Base-by-base conservation (phyloP, 92 coral and sea anemone genomes). In the Umimayanthus chanpuru region DNA sequence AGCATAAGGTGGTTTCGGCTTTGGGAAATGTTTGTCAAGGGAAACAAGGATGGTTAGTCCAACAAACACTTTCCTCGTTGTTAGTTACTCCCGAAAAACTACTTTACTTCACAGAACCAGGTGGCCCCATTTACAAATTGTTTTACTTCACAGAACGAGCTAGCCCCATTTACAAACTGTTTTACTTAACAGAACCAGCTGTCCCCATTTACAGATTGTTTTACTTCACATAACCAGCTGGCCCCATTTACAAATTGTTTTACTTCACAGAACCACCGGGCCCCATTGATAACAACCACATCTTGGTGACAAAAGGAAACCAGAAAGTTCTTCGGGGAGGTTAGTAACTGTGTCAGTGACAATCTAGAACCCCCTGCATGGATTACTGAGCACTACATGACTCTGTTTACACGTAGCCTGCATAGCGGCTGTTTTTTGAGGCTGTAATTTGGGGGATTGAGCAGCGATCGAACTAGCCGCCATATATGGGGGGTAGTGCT, bases 1-100 rank as follows among this genome's bases (percentile, higher is more conserved):
- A 97, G 99, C 85, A 88, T 94, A 94, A 93, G 93, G 43, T 97
- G 99, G 99, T 95, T 95, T 73, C 90, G 93, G 73, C 97, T 90
- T 49, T 97, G 99, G 99, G 94, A 92, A 81, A 91, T 89, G 77
- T 97, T 97, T 86, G 99, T 95, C 73, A 96, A 95, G 67, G 96
- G 93, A 64, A 91, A 90, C 15, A 92, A 95, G 16, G 93, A 95
- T 88, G 99, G 99, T 97, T 65, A 89, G 40, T 66, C 6, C 32
- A 75, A 2, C 32, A 70, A 66, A 38, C 44, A 28, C 9, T 38
- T 47, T 39, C 66, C 65, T 26, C 5, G 32, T 38, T 80, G 82
- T 47, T 1, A 47, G 10, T 7, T 1, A 93, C 95, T n/a, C 95
- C 95, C 73, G 94, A 97, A 28, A 97, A 95, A 14, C 76, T 65